Evolutionary conservation across 2,797 vertebrate species (phyloP), one percentile per base, ranked within the genome.

Genomic region (Calcarius lapponicus): DNA sequence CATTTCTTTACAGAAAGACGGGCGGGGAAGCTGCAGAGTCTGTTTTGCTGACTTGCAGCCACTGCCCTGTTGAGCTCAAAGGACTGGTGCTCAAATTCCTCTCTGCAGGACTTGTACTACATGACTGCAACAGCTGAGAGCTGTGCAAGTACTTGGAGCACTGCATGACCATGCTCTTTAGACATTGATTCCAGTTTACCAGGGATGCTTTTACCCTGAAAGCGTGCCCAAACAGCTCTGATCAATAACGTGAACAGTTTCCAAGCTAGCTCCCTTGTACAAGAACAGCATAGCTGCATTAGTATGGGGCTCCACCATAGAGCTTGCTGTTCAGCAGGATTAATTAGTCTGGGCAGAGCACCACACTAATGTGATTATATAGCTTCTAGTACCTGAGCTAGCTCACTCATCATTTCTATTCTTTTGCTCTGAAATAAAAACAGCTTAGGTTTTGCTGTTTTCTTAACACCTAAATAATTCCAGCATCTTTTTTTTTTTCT

Each of bases 281-380:
- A 64, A 57, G 73, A 83, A 51, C 50, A 72, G 90, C 54, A 71
- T 31, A 75, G 62, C 40, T 48, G 70, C 76, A 90, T 92, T 95
- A 92, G 82, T 72, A 95, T 86, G 90, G 73, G 62, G 47, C 56
- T 88, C 82, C 86, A 95, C 62, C 73, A 90, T 17, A 34, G 51
- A 84, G 69, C 80, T 90, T 74, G 65, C 94, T 86, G 73, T 53
- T 95, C 93, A 51, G 56, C 11, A 80, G 88, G 73, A 94, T 92
- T 95, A 95, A 97, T 96, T 92, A 95, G 95, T 60, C 70, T 78
- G 90, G 74, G 87, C 85, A 94, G 61, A 93, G 75, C 38, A 85
- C 70, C 0, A 1, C 76, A 47, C 80, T 94, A 93, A 95, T 75
- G 76, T 86, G 86, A 95, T 95, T 95, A 92, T 53, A 91, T 18